Percentiles rank a stretch among this genome's conserved stretches.
Conservation (phyloP, 2,797 vertebrate species). For the Lophius americanus region DNA sequence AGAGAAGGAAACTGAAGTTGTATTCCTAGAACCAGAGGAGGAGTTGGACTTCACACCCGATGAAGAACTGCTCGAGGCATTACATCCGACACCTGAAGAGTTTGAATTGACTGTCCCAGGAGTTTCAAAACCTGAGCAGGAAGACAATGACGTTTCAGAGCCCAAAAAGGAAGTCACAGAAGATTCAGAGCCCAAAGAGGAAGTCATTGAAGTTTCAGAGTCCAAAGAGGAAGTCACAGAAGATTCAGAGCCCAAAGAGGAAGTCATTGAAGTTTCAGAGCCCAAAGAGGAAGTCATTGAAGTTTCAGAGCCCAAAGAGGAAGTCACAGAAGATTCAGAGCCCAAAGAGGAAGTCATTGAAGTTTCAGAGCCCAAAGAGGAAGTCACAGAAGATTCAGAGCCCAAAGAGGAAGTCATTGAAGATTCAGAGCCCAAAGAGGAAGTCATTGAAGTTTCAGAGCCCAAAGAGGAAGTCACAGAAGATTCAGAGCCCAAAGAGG, state of each 20-base stretch:
- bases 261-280: constrained; percentile 1
- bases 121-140: constrained; percentile 1
- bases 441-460: constrained; percentile 1
- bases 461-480: constrained; percentile 1
- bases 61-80: constrained; percentile 10
- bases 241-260: not conserved
- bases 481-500: not conserved
- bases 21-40: constrained; percentile 14
- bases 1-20: constrained; percentile 24
- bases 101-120: constrained; percentile 14
- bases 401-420: not conserved
- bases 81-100: constrained; percentile 17
- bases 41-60: constrained; percentile 1
- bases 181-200: not conserved
- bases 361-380: constrained; percentile 1
- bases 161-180: constrained; percentile 4
- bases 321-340: not conserved
- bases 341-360: not conserved
- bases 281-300: not conserved
- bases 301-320: not conserved
- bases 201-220: constrained; percentile 2
- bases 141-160: not conserved
- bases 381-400: not conserved
- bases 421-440: not conserved
- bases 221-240: not conserved